Conservation (phyloP, 2,113 vertebrate genomes). For the Falco punctatus region DNA sequence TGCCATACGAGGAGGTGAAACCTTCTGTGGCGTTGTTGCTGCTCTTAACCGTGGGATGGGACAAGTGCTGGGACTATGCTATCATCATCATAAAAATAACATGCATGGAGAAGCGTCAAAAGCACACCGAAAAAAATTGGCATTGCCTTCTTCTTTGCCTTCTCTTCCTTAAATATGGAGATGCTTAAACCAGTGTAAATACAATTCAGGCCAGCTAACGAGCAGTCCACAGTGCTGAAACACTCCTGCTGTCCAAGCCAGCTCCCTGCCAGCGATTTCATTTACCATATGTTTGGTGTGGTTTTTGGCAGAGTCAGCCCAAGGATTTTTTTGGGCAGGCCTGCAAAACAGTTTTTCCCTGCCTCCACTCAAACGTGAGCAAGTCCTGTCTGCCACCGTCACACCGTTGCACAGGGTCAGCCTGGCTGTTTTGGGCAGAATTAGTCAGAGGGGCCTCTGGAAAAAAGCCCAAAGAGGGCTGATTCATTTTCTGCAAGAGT, state of each 20-base stretch:
- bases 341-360: conserved; percentile 53
- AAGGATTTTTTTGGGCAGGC: conserved; percentile 44
- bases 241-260: conserved; percentile 16
- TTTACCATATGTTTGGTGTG: conserved; percentile 67
- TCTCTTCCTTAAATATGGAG: conserved; percentile 16
- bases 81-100: neutral
- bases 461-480: conserved; percentile 26
- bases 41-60: neutral
- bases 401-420: neutral
- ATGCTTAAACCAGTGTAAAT: conserved; percentile 35
- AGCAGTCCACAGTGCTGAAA: conserved; percentile 68
- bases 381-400: conserved; percentile 29
- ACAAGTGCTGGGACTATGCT: neutral
- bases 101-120: neutral
- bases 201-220: conserved; percentile 28
- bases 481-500: conserved; percentile 45
- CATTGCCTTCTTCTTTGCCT: neutral
- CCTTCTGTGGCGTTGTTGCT: neutral
- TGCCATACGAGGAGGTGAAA: neutral
- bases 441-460: conserved; percentile 57
- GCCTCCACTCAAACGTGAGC: conserved; percentile 58
- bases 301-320: conserved; percentile 51
- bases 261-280: conserved; percentile 48
- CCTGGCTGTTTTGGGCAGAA: conserved; percentile 48
- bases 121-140: neutral